Evolutionary conservation across 2,113 vertebrate genomes (phyloP).

Genomic region (Pelodiscus sinensis): DNA sequence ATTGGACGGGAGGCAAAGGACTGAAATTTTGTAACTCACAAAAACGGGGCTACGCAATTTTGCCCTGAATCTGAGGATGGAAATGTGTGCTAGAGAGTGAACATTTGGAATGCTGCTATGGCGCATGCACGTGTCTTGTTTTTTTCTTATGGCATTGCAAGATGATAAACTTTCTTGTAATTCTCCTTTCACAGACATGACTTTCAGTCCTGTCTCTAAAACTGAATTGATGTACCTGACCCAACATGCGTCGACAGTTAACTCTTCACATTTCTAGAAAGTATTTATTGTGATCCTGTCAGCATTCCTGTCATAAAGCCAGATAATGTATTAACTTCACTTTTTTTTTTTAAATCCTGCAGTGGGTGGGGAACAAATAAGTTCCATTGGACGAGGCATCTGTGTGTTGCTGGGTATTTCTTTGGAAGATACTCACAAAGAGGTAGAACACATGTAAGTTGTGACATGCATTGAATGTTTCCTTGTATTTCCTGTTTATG

Average conservation of each 20-base stretch:
- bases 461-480: neutral
- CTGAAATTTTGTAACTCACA: neutral
- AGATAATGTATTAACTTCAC: neutral
- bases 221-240: neutral
- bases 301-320: neutral
- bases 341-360: neutral
- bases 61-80: neutral
- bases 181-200: neutral
- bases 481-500: neutral
- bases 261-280: neutral
- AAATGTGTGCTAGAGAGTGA: neutral
- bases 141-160: neutral
- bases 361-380: constrained; percentile 93
- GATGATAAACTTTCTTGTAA: neutral
- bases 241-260: neutral
- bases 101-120: neutral
- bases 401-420: constrained; percentile 95
- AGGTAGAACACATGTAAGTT: constrained; percentile 96
- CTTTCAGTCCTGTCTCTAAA: neutral
- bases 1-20: neutral
- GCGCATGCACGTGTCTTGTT: neutral
- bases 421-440: constrained; percentile 91
- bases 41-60: rapidly evolving
- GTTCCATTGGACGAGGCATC: constrained; percentile 92
- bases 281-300: neutral